Evolutionary conservation across 2,113 vertebrate species (phyloP).

Genomic region (Pimephales promelas): DNA sequence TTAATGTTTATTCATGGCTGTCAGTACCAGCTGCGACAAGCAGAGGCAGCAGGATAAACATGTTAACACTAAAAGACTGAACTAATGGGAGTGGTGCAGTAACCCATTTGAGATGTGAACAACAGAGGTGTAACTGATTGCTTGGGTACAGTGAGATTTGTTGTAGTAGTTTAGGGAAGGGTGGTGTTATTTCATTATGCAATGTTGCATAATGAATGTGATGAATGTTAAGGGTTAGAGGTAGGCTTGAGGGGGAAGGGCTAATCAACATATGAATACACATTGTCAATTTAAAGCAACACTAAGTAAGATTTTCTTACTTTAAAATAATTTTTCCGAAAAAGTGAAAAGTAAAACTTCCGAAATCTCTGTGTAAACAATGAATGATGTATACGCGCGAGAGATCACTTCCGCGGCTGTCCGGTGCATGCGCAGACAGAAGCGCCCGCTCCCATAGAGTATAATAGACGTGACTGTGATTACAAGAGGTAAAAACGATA

Average conservation of each 20-base stretch:
- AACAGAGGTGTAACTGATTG: conserved; percentile 24
- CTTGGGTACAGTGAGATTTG: conserved; percentile 18
- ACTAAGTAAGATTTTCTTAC: too few relatives aligned
- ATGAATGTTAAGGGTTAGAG: background rate
- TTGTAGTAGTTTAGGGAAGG: conserved; percentile 22
- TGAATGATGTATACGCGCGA: too few relatives aligned
- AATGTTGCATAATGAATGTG: background rate
- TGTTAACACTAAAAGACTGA: background rate
- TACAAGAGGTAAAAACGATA: too few relatives aligned
- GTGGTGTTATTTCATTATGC: conserved; percentile 22
- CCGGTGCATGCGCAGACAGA: too few relatives aligned
- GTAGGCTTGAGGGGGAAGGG: background rate
- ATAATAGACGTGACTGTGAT: too few relatives aligned
- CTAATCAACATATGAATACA: conserved; percentile 11
- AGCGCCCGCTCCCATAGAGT: too few relatives aligned
- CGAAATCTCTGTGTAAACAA: too few relatives aligned
- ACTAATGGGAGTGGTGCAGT: background rate
- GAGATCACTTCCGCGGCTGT: too few relatives aligned
- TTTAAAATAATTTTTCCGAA: too few relatives aligned
- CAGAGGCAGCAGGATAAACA: background rate
- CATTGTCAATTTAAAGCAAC: background rate
- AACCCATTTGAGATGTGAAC: background rate
- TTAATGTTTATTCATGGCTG: background rate
- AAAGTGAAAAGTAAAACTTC: too few relatives aligned
- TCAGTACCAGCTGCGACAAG: background rate